Percentiles rank a stretch among this genome's conserved stretches.
Evolutionary conservation across 1,140 invertebrate species (phyloP).

Genomic region (Trachelipus rathkii): DNA sequence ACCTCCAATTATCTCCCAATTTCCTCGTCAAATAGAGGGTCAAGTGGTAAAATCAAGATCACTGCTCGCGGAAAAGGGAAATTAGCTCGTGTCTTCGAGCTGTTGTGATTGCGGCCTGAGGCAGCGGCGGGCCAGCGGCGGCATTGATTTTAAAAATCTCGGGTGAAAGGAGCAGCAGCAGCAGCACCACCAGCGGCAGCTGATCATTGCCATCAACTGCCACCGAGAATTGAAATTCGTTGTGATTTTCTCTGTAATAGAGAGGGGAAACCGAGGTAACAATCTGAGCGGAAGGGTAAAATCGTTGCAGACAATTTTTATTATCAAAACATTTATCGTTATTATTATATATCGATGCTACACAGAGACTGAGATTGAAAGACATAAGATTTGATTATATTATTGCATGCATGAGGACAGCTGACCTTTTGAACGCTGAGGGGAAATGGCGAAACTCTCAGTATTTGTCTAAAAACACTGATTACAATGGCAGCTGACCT

Average conservation of each 20-base stretch:
- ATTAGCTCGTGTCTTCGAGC: conserved; percentile 2
- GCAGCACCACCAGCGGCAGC: neutral
- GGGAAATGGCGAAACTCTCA: neutral
- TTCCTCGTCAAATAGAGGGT: neutral
- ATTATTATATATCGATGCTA: neutral
- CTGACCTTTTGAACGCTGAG: neutral
- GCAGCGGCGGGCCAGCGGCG: no score
- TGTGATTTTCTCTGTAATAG: neutral
- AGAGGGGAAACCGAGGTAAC: neutral
- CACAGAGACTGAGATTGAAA: neutral
- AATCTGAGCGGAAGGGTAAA: neutral
- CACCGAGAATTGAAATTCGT: neutral
- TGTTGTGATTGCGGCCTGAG: conserved; percentile 2
- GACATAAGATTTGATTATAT: neutral
- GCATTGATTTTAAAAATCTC: no score
- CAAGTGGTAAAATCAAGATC: conserved; percentile 9
- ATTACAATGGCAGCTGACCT: neutral
- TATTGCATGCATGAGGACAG: neutral
- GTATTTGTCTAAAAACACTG: no score
- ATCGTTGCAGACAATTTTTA: neutral
- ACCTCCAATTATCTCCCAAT: conserved; percentile 1
- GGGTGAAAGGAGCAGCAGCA: no score
- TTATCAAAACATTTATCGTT: no score
- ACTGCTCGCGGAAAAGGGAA: neutral
- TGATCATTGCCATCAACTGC: neutral